Evolutionary conservation across 2,113 vertebrate genomes (phyloP).

Genomic region (Bufo gargarizans): DNA sequence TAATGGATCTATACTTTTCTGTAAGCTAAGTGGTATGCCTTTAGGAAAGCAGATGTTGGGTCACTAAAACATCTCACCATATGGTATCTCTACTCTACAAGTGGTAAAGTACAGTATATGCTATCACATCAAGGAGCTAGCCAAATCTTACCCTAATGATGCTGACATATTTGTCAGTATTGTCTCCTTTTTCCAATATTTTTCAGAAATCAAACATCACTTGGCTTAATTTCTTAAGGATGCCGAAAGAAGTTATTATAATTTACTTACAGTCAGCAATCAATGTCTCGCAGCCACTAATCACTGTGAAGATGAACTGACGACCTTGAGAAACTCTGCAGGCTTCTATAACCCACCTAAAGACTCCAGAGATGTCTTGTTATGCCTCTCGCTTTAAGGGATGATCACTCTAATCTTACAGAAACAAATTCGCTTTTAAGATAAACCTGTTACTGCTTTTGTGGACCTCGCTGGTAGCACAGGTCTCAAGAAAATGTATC

Average conservation of each 20-base stretch:
- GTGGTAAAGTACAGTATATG: neutral
- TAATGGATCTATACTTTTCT: neutral
- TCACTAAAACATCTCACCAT: neutral
- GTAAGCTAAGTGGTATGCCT: neutral
- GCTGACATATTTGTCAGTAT: neutral
- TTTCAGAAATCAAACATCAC: conserved; percentile 23
- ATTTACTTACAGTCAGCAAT: conserved; percentile 42
- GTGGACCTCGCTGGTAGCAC: neutral
- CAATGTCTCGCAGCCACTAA: conserved; percentile 45
- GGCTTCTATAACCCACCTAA: conserved; percentile 39
- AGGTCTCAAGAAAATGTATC: neutral
- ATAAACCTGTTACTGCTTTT: conserved; percentile 20
- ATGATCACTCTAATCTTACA: conserved; percentile 1
- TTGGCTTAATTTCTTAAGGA: conserved; percentile 26
- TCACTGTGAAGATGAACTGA: conserved; percentile 42
- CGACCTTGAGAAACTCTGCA: conserved; percentile 38
- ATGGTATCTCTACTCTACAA: neutral
- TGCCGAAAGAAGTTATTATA: conserved; percentile 34
- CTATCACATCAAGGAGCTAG: neutral
- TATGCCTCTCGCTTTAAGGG: conserved; percentile 21
- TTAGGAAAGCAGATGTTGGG: neutral
- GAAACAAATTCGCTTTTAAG: conserved; percentile 24
- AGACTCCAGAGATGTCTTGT: conserved; percentile 18
- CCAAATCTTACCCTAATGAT: conserved; percentile 14
- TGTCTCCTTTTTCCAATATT: conserved; percentile 25